Base-by-base conservation (phyloP, 2,888 invertebrate species). In the Petrophora chlorosata region DNA sequence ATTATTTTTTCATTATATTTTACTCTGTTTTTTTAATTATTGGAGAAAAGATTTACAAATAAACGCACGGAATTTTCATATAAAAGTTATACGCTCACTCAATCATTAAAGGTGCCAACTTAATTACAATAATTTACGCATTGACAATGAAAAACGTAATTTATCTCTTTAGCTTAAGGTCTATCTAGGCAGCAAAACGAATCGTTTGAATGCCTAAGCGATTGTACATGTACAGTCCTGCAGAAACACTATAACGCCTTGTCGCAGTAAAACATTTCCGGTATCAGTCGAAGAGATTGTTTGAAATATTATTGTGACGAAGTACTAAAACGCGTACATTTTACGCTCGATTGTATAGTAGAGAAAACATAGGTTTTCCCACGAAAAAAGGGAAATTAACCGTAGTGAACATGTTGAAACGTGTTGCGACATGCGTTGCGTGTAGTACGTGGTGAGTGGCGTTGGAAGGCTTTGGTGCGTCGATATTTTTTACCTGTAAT, bases 311-410 rank as follows among this genome's bases (percentile, higher is more conserved):
- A 25, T 3, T 10, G 10, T 25, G 40, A 40, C 30, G 10, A 10
- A 5, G 35, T 43, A 29, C 34, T 17, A 35, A 28, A 29, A 2
- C 10, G 29, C 32, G 8, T 25, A n/a, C 4, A 17, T 33, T 36
- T 12, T 26, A 17, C 22, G 30, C 19, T 42, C 30, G n/a, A 48
- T 42, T 48, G 49, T 49, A 65, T 67, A 73, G 73, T 70, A 75
- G 85, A 82, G 88, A 87, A 87, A 87, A 87, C 79, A 76, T 60
- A 43, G 23, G 36, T 38, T 58, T 87, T 87, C 89, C 83, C 87
- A 86, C 87, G 86, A 85, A 88, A 88, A 86, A 87, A 86, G 85
- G 82, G 83, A 88, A 88, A 83, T 76, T 74, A 57, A 48, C 42
- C 42, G 42, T 35, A 34, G 38, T 39, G 44, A 19, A 22, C 25